phyloP scores from a whole-genome alignment of 2,888 invertebrate genomes.

The Spisula subtruncata region DNA sequence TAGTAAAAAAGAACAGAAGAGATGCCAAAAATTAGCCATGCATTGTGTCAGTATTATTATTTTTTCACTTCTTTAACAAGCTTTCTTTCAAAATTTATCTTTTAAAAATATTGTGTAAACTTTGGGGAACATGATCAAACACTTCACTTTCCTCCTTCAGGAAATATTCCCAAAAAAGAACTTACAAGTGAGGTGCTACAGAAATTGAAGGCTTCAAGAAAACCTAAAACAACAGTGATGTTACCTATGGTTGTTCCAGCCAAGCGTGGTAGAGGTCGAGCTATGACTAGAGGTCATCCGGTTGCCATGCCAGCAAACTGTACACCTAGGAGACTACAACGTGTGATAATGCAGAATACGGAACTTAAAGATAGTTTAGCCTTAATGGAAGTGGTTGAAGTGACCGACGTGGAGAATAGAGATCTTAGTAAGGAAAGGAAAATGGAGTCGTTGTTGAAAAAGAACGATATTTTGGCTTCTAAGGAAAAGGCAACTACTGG shows the following conservation, averaged over 20 bases:
- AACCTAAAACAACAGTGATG: slow-evolving; percentile 79
- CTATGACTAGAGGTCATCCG: slow-evolving; percentile 73
- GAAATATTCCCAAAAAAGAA: slow-evolving; percentile 47
- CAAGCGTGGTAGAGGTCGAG: slow-evolving; percentile 75
- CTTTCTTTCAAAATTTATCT: neutral
- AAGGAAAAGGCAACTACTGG: neutral
- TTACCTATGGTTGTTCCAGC: slow-evolving; percentile 79
- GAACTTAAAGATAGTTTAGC: slow-evolving; percentile 56
- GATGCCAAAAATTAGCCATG: neutral
- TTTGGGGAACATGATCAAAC: no score
- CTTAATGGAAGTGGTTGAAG: slow-evolving; percentile 4
- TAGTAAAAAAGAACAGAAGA: neutral
- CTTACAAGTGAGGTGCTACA: slow-evolving; percentile 51
- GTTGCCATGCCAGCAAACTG: slow-evolving; percentile 68
- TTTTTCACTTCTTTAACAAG: neutral
- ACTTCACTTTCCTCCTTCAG: slow-evolving; percentile 11
- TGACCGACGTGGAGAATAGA: neutral
- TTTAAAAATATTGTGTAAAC: no score
- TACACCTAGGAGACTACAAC: slow-evolving; percentile 70
- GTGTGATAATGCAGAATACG: slow-evolving; percentile 71
- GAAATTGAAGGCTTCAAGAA: slow-evolving; percentile 64
- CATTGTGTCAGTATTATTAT: neutral
- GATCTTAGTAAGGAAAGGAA: neutral
- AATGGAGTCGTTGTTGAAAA: slow-evolving; percentile 19
- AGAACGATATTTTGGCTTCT: neutral